Conservation (phyloP, 2,113 vertebrate genomes). For the Microcebus tavaratra region DNA sequence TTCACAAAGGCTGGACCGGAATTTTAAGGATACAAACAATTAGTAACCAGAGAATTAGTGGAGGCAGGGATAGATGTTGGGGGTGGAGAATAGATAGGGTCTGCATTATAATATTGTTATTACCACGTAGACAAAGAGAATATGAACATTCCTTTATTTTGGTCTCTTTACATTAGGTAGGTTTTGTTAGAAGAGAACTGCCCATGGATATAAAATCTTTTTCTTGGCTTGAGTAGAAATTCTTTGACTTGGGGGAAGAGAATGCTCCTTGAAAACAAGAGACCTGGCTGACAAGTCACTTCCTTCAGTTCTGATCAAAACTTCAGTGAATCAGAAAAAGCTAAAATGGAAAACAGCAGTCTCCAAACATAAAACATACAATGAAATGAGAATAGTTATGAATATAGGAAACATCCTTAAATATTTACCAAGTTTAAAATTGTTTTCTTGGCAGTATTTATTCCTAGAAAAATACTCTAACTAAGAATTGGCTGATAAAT, state of each 20-base stretch:
- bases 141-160: background rate
- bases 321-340: background rate
- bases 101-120: background rate
- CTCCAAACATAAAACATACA: background rate
- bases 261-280: background rate
- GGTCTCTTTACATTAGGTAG: background rate
- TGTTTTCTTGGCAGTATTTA: background rate
- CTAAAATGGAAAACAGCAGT: background rate
- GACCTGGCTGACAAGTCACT: background rate
- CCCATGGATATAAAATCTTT: background rate
- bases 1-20: background rate
- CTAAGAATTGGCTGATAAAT: background rate
- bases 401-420: background rate
- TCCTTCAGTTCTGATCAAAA: background rate
- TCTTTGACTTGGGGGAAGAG: background rate
- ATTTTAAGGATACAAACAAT: background rate
- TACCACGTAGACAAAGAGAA: background rate
- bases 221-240: background rate
- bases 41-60: background rate
- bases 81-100: background rate
- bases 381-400: background rate
- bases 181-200: background rate
- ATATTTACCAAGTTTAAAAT: background rate
- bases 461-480: background rate
- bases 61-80: background rate